These are phyloP conservation scores for Pipistrellus nathusii DNA, from an alignment of 2,797 vertebrate species.

Conservation along the genomic window DNA sequence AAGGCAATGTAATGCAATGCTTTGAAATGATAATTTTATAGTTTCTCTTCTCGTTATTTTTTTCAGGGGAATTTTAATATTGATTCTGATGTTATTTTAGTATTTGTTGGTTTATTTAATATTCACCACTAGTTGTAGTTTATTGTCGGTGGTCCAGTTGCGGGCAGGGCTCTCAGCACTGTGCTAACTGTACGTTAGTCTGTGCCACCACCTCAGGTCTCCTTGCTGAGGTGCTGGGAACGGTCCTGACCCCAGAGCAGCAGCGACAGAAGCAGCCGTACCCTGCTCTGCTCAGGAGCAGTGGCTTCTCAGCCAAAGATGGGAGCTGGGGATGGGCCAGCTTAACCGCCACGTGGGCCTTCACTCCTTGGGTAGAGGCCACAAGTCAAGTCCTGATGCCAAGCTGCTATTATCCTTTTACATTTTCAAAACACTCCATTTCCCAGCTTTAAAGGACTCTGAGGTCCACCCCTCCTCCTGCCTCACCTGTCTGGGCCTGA, in stretches of 20 bases:
- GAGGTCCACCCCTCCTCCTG: neutral
- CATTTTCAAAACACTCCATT: neutral
- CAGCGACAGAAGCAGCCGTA: neutral
- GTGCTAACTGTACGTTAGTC: neutral
- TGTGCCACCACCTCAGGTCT: neutral
- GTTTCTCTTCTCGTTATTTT: neutral
- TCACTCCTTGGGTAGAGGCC: neutral
- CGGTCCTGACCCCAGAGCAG: neutral
- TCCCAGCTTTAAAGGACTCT: neutral
- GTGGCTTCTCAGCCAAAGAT: neutral
- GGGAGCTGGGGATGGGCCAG: neutral
- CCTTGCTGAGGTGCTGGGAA: neutral
- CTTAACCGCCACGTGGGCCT: too few relatives aligned
- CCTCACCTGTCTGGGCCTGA: neutral
- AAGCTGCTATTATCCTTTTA: neutral
- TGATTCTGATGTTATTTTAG: slow-evolving; percentile 12
- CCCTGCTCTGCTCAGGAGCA: neutral
- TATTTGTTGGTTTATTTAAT: neutral
- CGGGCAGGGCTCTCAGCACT: neutral
- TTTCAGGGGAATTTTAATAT: neutral
- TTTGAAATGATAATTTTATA: neutral
- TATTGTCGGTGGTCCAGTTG: neutral
- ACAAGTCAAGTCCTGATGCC: neutral
- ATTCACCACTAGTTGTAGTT: neutral
- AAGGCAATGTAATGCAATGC: neutral